A percentile compares a stretch with the other conserved stretches of the same genome.
Conservation (phyloP, 2,888 invertebrate genomes). For the Ophion slaviceki region DNA sequence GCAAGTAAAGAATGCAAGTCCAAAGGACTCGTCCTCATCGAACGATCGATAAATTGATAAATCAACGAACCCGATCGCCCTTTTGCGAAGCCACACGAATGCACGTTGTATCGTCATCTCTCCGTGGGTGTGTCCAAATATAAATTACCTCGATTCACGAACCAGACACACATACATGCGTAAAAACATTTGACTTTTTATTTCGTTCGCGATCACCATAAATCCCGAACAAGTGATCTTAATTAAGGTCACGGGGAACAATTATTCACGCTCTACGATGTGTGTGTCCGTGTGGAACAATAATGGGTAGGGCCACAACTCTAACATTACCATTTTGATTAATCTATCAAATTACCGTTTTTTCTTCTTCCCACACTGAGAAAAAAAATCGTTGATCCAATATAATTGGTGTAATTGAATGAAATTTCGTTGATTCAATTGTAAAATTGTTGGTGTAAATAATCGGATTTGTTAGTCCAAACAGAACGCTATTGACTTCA, state of each 20-base stretch:
- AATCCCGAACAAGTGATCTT: conserved; percentile 69
- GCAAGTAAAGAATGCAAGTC: neutral
- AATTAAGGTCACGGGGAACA: conserved; percentile 68
- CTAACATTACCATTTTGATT: conserved; percentile 34
- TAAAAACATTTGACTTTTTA: conserved; percentile 43
- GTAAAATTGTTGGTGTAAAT: too few species aligned
- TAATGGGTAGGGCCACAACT: conserved; percentile 41
- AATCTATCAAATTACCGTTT: conserved; percentile 24
- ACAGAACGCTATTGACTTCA: too few species aligned
- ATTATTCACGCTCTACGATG: conserved; percentile 56
- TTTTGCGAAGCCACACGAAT: conserved; percentile 16
- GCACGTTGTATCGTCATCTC: conserved; percentile 25
- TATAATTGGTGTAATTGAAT: too few species aligned
- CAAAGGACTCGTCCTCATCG: conserved; percentile 16
- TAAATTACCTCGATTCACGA: conserved; percentile 48
- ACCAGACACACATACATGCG: neutral
- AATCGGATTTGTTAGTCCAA: too few species aligned
- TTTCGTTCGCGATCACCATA: conserved; percentile 42
- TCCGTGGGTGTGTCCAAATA: conserved; percentile 55
- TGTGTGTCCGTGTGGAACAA: conserved; percentile 1
- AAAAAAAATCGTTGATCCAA: too few species aligned
- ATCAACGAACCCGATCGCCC: conserved; percentile 27
- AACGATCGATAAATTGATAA: conserved; percentile 56
- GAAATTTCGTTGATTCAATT: too few species aligned
- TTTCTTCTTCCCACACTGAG: neutral